These are phyloP conservation scores for Drosophila borborema DNA, from an alignment of 2,888 invertebrate genomes.

Conservation along the genomic window DNA sequence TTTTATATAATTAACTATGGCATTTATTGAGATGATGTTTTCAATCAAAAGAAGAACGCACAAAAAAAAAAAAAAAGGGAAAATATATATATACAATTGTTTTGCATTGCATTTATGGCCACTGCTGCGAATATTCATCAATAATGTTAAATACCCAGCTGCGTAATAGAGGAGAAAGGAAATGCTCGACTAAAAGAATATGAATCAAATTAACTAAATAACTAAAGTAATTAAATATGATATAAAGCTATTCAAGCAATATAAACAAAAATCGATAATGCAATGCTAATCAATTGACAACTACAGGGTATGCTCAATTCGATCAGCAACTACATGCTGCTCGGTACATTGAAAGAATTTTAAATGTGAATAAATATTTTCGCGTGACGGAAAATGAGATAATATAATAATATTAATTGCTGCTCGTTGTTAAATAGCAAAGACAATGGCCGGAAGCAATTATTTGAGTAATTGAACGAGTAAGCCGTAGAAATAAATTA, in stretches of 20 bases:
- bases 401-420: constrained; percentile 34
- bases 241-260: background rate
- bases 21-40: constrained; percentile 42
- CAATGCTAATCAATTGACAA: background rate
- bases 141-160: background rate
- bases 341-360: constrained; percentile 8
- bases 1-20: constrained; percentile 43
- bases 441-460: constrained; percentile 15
- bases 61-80: constrained; percentile 9
- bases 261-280: background rate
- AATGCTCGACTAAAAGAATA: background rate
- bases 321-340: fast-evolving
- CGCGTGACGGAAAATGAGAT: constrained; percentile 9
- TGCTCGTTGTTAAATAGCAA: constrained; percentile 29
- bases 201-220: background rate
- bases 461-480: constrained; percentile 21
- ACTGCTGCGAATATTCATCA: background rate
- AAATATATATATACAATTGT: background rate
- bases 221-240: background rate
- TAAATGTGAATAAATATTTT: constrained; percentile 23
- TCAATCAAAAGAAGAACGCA: constrained; percentile 1
- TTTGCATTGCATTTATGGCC: constrained; percentile 23
- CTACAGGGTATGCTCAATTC: background rate
- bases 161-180: background rate
- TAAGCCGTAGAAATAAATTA: constrained; percentile 8